Conservation (phyloP, 2,797 vertebrate species). For the Saxicola maurus region DNA sequence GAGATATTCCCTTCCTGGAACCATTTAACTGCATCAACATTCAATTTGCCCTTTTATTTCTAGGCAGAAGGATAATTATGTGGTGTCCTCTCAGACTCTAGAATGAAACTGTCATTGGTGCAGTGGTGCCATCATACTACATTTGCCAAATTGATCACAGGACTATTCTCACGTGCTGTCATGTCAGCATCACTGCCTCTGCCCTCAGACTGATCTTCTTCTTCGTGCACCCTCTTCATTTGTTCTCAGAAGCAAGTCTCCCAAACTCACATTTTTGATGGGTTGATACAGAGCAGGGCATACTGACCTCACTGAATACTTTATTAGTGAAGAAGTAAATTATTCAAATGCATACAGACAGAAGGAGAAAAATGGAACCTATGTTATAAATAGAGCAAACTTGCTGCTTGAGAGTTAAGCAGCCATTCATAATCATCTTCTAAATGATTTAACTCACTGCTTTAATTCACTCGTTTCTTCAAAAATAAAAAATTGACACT, state of each 20-base stretch:
- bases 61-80: not conserved
- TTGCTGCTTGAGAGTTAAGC: not conserved
- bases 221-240: not conserved
- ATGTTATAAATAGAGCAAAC: not conserved
- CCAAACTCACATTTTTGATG: not conserved
- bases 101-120: not conserved
- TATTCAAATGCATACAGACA: not conserved
- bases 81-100: not conserved
- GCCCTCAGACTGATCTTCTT: not conserved
- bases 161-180: not conserved
- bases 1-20: not conserved
- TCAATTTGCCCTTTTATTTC: not conserved
- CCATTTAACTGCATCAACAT: not conserved
- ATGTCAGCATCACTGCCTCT: not conserved
- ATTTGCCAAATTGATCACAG: not conserved
- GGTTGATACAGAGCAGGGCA: not conserved
- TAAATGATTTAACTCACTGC: slow-evolving; percentile 32
- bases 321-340: not conserved
- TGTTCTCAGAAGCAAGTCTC: not conserved
- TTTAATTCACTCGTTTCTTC: not conserved
- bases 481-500: not conserved
- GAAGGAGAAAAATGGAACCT: not conserved
- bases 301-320: not conserved
- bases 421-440: not conserved
- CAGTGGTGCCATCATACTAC: not conserved